These are phyloP conservation scores for Myiopsitta monachus DNA, from an alignment of 2,113 vertebrate genomes.

Conservation along the genomic window DNA sequence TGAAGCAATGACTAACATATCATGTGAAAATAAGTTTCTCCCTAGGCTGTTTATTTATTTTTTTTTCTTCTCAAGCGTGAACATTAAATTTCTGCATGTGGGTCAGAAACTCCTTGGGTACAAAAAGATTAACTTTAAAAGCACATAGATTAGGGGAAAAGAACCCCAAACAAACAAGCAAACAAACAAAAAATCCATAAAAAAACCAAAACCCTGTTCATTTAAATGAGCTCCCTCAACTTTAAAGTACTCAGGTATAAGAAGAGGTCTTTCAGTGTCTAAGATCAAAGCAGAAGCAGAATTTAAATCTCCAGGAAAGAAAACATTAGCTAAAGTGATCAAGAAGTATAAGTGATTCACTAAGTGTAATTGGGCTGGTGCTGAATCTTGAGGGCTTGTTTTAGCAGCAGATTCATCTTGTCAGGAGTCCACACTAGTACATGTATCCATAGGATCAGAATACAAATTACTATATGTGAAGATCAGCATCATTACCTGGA, in stretches of 20 bases:
- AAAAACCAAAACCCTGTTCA: background rate
- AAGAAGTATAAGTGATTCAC: constrained; percentile 11
- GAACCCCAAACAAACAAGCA: background rate
- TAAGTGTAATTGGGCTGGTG: constrained; percentile 19
- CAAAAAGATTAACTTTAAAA: background rate
- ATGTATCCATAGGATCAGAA: background rate
- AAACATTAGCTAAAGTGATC: constrained; percentile 13
- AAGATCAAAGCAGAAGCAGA: constrained; percentile 4
- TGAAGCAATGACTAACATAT: background rate
- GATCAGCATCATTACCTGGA: background rate
- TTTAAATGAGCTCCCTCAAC: background rate
- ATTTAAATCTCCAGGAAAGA: constrained; percentile 14
- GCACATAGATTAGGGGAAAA: background rate
- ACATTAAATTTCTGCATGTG: background rate
- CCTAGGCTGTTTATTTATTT: background rate
- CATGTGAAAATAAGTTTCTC: background rate
- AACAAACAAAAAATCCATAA: background rate
- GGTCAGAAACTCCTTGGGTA: background rate
- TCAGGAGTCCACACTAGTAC: background rate
- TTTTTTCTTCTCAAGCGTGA: background rate
- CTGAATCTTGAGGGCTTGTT: background rate
- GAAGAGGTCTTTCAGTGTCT: background rate
- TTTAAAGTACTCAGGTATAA: background rate
- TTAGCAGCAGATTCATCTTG: background rate
- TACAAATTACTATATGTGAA: background rate